Evolutionary conservation across 2,113 vertebrate species (phyloP), one percentile per base, ranked within the genome.

Genomic region (Ammospiza caudacuta): DNA sequence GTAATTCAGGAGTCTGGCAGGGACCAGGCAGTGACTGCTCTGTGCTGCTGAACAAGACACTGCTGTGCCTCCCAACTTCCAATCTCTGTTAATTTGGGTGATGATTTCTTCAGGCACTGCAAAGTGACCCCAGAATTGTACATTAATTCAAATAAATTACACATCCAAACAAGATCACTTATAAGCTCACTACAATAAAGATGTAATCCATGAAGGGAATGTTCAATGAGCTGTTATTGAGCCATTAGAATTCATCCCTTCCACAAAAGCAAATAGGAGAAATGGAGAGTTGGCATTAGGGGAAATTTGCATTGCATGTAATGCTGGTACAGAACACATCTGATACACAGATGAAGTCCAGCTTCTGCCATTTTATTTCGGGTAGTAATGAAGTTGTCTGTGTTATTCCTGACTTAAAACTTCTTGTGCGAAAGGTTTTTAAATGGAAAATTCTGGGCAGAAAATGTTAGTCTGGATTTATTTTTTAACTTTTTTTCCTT

Each of bases 191-290:
- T 63, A 43, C 23, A 52, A 69, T 52, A n/a, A 89, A 75, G 73
- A 44, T 70, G 21, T 33, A n/a, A 46, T 64, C 35, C 58, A 12
- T 21, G 62, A 54, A 77, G 77, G 74, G 92, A 91, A 92, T 67
- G 69, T 79, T 73, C 44, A 90, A 4, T 87, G 82, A 95, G 73
- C 49, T 87, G 33, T 91, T 94, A 94, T 23, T 84, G 82, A 94
- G 67, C 70, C 51, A 82, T 94, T 96, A 46, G 39, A 68, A 95
- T 96, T 95, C 91, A 67, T 87, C 15, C 43, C 77, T 90, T 84
- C 44, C 31, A 67, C 46, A 57, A 68, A 87, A 94, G 35, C 5
- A 0, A 87, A 83, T 28, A 76, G 62, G 43, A 72, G 80, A 66
- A 73, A 73, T 59, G 55, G 64, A 93, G 74, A 93, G 47, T 51